phyloP scores from a whole-genome alignment of 2,797 vertebrate genomes.

The Acanthiza pusilla region DNA sequence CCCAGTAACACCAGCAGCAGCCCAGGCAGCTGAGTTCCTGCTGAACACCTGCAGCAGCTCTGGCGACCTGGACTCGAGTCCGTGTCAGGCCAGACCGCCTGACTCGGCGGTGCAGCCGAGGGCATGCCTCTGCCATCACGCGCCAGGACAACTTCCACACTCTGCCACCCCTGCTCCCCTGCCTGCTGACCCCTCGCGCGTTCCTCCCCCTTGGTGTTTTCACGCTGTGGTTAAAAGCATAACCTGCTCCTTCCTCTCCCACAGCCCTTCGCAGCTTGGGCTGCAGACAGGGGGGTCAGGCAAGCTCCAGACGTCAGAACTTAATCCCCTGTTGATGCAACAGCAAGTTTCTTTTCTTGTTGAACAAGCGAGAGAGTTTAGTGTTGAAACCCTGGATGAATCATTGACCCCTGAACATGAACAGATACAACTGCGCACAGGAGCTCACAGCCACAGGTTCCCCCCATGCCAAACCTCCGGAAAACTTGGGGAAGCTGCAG shows the following conservation, averaged over 20 bases:
- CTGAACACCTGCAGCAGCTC: not conserved
- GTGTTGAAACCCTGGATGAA: not conserved
- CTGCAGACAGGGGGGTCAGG: not conserved
- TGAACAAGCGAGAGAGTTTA: not conserved
- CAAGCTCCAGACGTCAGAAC: not conserved
- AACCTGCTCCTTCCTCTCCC: not conserved
- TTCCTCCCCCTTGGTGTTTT: not conserved
- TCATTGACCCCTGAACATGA: not conserved
- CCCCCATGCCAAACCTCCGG: rapidly evolving
- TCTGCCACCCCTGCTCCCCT: not conserved
- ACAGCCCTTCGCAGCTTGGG: rapidly evolving
- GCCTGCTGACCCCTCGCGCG: not conserved
- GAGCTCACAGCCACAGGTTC: not conserved
- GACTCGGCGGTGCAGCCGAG: rapidly evolving
- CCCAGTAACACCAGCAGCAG: not conserved
- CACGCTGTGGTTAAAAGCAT: not conserved
- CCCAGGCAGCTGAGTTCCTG: not conserved
- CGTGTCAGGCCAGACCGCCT: rapidly evolving
- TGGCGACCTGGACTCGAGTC: rapidly evolving
- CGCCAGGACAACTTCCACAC: not conserved
- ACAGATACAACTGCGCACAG: not conserved
- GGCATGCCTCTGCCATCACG: not conserved
- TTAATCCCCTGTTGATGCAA: slow-evolving; percentile 46
- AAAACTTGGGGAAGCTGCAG: not conserved
- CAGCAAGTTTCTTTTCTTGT: slow-evolving; percentile 27